Percentiles rank a stretch among this genome's conserved stretches.
phyloP scores from a whole-genome alignment of 2,797 vertebrate genomes.

The Alosa sapidissima region DNA sequence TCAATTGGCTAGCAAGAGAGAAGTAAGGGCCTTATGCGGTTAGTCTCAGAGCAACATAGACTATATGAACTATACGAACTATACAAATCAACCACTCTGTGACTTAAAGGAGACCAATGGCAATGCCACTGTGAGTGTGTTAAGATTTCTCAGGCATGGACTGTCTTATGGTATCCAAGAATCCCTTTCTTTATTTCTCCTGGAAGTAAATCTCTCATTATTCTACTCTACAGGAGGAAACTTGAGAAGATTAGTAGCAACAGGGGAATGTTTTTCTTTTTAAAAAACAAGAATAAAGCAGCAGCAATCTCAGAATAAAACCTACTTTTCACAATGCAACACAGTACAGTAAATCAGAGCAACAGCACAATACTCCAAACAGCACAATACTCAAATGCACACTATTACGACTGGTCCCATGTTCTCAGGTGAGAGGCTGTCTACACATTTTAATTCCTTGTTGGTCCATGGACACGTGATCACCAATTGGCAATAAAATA shows the following conservation, averaged over 20 bases:
- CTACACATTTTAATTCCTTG: neutral
- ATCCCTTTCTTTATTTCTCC: neutral
- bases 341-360: neutral
- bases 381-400: neutral
- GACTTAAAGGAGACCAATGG: neutral
- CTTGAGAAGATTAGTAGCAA: neutral
- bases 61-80: neutral
- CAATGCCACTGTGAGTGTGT: neutral
- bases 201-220: neutral
- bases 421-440: neutral
- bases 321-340: neutral
- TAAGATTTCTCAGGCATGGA: neutral
- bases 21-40: too few relatives aligned
- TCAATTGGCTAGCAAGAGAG: too few relatives aligned
- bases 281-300: neutral
- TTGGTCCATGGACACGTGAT: neutral
- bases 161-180: neutral
- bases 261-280: neutral
- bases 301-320: neutral
- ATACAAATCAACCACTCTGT: neutral
- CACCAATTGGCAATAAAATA: slow-evolving; percentile 6
- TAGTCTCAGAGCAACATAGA: neutral
- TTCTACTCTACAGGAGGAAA: neutral
- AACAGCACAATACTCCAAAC: too few relatives aligned
- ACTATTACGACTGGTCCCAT: neutral